Evolutionary conservation across 2,888 invertebrate species (phyloP).

Genomic region (Crepidodera aurea): DNA sequence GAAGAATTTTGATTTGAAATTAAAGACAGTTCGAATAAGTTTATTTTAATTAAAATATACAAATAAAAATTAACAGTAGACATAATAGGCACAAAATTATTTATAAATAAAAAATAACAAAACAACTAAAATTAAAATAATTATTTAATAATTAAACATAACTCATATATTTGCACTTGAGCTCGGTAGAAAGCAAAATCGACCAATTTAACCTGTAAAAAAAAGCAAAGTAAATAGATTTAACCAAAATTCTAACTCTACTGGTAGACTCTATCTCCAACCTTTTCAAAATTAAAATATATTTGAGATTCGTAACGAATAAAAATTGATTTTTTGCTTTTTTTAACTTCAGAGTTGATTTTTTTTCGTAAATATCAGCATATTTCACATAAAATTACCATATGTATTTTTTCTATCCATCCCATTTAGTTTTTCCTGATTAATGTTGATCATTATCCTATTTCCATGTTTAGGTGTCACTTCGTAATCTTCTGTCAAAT

Average conservation of each 20-base stretch:
- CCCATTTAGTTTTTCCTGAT: slow-evolving; percentile 46
- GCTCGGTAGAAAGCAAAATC: slow-evolving; percentile 8
- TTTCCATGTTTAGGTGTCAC: slow-evolving; percentile 48
- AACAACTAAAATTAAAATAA: neutral
- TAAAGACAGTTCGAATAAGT: neutral
- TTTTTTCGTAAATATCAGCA: too few species aligned
- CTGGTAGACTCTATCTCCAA: too few species aligned
- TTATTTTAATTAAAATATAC: slow-evolving; percentile 2
- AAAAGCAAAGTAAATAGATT: neutral
- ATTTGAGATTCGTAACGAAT: too few species aligned
- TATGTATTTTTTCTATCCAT: slow-evolving; percentile 17
- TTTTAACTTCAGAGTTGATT: too few species aligned
- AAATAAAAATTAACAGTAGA: slow-evolving; percentile 13
- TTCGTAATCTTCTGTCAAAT: slow-evolving; percentile 46
- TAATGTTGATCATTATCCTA: slow-evolving; percentile 57
- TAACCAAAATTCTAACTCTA: too few species aligned
- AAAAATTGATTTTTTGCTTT: too few species aligned
- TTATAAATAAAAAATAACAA: slow-evolving; percentile 23
- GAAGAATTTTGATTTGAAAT: too few species aligned
- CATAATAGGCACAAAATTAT: slow-evolving; percentile 15
- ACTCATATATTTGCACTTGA: slow-evolving; percentile 23
- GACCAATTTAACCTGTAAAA: slow-evolving; percentile 3
- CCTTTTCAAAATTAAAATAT: too few species aligned
- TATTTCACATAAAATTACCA: slow-evolving; percentile 21
- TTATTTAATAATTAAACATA: neutral